These are phyloP conservation scores for Antedon mediterranea DNA, from an alignment of 53 echinoderm and acorn worm species.

Conservation along the genomic window DNA sequence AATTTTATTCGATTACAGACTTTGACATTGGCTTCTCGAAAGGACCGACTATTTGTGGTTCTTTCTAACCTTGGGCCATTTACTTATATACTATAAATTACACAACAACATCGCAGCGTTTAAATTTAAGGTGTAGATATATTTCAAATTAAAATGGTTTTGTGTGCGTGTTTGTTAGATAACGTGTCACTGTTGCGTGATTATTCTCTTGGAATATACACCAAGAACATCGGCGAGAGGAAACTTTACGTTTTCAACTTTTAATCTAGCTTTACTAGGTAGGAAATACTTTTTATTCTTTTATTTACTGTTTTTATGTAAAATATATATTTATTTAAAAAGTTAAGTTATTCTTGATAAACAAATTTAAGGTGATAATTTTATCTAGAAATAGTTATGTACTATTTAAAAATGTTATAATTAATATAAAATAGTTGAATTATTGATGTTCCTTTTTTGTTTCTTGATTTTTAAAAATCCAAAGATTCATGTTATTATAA, in stretches of 20 bases:
- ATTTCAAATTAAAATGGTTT: not conserved
- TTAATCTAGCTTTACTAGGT: not conserved
- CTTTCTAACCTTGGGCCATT: not conserved
- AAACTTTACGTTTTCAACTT: not conserved
- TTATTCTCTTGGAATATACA: not conserved
- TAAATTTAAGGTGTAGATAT: not conserved
- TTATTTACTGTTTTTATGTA: too few species aligned
- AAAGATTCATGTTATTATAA: too few species aligned
- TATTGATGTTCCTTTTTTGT: too few species aligned
- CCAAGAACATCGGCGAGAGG: too few species aligned
- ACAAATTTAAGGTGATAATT: too few species aligned
- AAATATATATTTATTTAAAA: too few species aligned
- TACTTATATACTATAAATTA: not conserved
- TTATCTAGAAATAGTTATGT: too few species aligned
- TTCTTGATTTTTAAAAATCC: too few species aligned
- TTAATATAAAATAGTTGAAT: too few species aligned
- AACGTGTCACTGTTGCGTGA: not conserved
- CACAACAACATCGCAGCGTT: not conserved
- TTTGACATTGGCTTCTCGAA: not conserved
- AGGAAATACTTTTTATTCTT: not conserved
- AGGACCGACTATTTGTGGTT: not conserved
- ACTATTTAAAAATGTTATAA: too few species aligned
- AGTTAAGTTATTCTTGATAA: too few species aligned
- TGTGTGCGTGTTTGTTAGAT: not conserved
- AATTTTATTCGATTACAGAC: not conserved